Evolutionary conservation across 2,888 invertebrate genomes (phyloP).

Genomic region (Leptopilina drosophilae): DNA sequence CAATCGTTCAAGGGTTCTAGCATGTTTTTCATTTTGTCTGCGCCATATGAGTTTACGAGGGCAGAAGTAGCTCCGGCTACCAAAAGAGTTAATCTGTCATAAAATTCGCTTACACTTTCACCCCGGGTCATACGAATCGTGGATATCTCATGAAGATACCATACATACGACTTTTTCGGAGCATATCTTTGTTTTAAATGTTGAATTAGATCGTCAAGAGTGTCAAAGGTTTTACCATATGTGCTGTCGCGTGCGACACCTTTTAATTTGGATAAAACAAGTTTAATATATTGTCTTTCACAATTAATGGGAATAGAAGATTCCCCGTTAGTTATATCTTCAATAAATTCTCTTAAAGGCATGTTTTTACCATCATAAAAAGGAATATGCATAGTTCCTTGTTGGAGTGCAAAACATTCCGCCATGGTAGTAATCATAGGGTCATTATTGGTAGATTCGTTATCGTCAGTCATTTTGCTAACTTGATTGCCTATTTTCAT

Average conservation of each 20-base stretch:
- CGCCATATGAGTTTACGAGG: not conserved
- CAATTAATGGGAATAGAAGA: too few relatives aligned
- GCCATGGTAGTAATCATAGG: slow-evolving; percentile 43
- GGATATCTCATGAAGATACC: slow-evolving; percentile 33
- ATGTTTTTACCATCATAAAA: slow-evolving; percentile 41
- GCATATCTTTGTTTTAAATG: not conserved
- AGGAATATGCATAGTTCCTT: slow-evolving; percentile 32
- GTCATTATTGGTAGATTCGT: slow-evolving; percentile 25
- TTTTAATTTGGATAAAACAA: not conserved
- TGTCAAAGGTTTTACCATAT: too few relatives aligned
- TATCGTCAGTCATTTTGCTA: not conserved
- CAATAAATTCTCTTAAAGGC: slow-evolving; percentile 32
- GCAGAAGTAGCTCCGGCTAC: not conserved
- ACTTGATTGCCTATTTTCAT: too few relatives aligned
- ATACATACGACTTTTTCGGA: not conserved
- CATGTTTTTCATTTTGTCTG: not conserved
- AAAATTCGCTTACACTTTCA: slow-evolving; percentile 26
- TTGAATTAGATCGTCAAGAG: too few relatives aligned
- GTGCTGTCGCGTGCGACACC: too few relatives aligned
- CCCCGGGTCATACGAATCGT: slow-evolving; percentile 29
- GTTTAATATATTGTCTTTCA: not conserved
- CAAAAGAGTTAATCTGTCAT: not conserved
- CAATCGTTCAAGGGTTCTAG: not conserved
- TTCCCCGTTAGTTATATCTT: slow-evolving; percentile 8
- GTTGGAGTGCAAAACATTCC: slow-evolving; percentile 39